phyloP scores from a whole-genome alignment of 2,113 vertebrate genomes.

The Labeo rohita region DNA sequence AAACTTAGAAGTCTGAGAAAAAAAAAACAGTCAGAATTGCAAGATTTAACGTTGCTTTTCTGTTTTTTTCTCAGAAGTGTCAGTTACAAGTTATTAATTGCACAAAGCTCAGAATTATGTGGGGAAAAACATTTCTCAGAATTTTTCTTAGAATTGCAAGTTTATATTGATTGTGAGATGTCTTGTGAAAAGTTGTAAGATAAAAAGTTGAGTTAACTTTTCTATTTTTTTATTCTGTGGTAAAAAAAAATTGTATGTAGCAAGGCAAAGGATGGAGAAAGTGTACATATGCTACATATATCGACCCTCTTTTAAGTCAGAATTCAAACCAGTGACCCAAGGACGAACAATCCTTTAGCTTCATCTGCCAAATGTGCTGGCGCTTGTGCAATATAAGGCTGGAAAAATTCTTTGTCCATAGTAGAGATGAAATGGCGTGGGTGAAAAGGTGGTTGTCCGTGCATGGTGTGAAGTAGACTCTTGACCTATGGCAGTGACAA shows the following conservation, averaged over 20 bases:
- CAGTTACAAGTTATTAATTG: no score
- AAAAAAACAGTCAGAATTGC: no score
- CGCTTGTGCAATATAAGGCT: not conserved
- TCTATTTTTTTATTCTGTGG: no score
- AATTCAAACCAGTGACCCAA: not conserved
- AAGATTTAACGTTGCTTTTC: no score
- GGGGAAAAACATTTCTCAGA: no score
- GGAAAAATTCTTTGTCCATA: not conserved
- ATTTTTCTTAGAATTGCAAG: no score
- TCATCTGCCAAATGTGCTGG: not conserved
- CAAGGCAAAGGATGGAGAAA: not conserved
- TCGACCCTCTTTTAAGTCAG: not conserved
- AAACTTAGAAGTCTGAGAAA: no score
- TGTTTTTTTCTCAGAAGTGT: no score
- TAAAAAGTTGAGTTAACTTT: not conserved
- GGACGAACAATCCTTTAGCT: no score
- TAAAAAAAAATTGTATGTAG: not conserved
- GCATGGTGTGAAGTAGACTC: constrained; percentile 4
- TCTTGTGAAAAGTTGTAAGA: not conserved
- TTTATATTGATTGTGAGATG: no score
- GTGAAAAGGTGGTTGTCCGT: not conserved
- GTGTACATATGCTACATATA: not conserved
- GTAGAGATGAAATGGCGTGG: not conserved
- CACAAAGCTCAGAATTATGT: no score
- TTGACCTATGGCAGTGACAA: constrained; percentile 31